These are phyloP conservation scores for Pristiophorus japonicus DNA, from an alignment of 2,113 vertebrate species.

Conservation along the genomic window DNA sequence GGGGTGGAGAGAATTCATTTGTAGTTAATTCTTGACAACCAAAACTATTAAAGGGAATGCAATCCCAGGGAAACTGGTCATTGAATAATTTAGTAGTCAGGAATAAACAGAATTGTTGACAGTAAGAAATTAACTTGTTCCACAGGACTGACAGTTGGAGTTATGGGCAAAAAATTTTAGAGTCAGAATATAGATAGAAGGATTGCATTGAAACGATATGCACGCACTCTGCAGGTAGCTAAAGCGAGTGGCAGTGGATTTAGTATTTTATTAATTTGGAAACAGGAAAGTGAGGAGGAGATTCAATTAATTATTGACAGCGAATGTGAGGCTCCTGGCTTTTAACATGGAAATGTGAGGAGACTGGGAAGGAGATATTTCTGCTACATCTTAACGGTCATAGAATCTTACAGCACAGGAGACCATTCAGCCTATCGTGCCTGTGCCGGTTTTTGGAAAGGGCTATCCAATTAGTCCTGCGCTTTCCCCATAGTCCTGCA, in stretches of 20 bases:
- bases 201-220: not conserved
- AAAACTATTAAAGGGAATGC: not conserved
- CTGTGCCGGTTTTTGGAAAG: not conserved
- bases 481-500: too few species aligned
- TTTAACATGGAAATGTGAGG: not conserved
- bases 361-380: not conserved
- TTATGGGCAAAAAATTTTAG: not conserved
- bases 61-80: not conserved
- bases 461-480: not conserved
- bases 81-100: not conserved
- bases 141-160: too few species aligned
- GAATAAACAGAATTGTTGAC: not conserved
- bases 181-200: too few species aligned
- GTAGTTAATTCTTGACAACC: not conserved
- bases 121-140: not conserved
- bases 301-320: constrained; percentile 6
- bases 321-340: not conserved
- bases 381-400: not conserved
- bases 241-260: not conserved
- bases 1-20: not conserved
- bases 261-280: not conserved
- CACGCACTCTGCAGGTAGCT: not conserved
- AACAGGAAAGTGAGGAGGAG: not conserved
- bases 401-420: not conserved
- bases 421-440: not conserved